Percentiles rank a stretch among this genome's conserved stretches.
Conservation (phyloP, 2,888 invertebrate species). For the Polyommatus icarus region DNA sequence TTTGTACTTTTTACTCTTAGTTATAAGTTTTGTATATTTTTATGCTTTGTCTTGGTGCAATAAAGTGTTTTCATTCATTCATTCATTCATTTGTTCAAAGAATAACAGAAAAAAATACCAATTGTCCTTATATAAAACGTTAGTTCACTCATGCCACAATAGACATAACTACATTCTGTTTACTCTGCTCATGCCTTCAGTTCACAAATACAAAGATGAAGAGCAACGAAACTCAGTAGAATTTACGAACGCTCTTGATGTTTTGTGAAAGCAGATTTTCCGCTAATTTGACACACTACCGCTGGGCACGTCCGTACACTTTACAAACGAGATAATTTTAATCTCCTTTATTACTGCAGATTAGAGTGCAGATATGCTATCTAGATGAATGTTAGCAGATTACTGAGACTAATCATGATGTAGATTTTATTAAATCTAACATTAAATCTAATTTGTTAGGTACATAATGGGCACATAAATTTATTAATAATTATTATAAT, state of each 20-base stretch:
- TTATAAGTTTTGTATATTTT: too few species aligned
- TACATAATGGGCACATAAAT: too few species aligned
- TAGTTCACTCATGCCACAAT: too few species aligned
- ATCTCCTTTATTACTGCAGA: background rate
- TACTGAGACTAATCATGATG: background rate
- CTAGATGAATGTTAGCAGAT: constrained; percentile 8
- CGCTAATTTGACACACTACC: background rate
- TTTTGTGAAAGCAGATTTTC: constrained; percentile 10
- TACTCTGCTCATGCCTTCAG: too few species aligned
- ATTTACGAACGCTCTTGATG: background rate
- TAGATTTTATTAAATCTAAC: background rate
- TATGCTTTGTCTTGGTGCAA: too few species aligned
- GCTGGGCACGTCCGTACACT: background rate
- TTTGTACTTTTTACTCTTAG: too few species aligned
- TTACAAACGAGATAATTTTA: constrained; percentile 1
- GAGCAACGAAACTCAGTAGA: background rate
- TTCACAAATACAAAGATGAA: too few species aligned
- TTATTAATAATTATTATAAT: background rate
- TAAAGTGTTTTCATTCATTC: too few species aligned
- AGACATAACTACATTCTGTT: too few species aligned
- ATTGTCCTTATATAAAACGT: too few species aligned
- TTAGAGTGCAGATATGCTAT: background rate
- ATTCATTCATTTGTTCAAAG: too few species aligned
- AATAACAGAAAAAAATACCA: too few species aligned
- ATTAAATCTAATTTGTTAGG: background rate